Evolutionary conservation across 2,888 invertebrate genomes (phyloP), one percentile per base, ranked within the genome.

Genomic region (Glomeris marginata): DNA sequence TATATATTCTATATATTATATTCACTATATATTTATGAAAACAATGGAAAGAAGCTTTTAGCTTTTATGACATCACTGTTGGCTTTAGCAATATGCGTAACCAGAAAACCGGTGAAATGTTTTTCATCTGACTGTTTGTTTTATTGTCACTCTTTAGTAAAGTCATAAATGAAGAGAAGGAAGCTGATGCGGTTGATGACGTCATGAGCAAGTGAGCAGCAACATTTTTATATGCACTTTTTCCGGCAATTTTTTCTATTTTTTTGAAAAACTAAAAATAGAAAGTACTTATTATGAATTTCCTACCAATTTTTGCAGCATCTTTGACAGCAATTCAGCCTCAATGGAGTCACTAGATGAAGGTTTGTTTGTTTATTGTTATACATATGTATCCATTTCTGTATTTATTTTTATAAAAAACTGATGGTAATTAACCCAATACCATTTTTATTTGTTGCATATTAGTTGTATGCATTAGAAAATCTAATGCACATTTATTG

Each of bases 151-250:
- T 28, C 28, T 28, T 28, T 28, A 78, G 78, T 68, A 77, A 77
- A 74, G 76, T 77, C 54, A 75, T 78, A 63, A 76, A 71, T 61
- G 78, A 79, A 66, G 78, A 78, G 59, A 74, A 72, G 60, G 77
- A 77, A 61, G 70, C 51, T 28, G 58, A 58, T 43, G 38, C 49
- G 15, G 46, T 48, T 11, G 56, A 56, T 35, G 58, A 57, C 47
- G 47, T 51, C 34, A 45, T 46, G 33, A 54, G 50, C 41, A 57
- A 55, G 57, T 57, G 52, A 47, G 54, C 44, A 40, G 18, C 34
- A 15, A 8, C 8, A n/a, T n/a, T n/a, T n/a, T n/a, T n/a, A n/a
- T n/a, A n/a, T n/a, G n/a, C n/a, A n/a, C n/a, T n/a, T n/a, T n/a
- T n/a, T n/a, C n/a, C n/a, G n/a, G n/a, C n/a, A n/a, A n/a, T n/a